Percentiles rank a stretch among this genome's conserved stretches.
phyloP scores from a whole-genome alignment of 2,888 invertebrate genomes.

The Chaetogeoica ovagalla region DNA sequence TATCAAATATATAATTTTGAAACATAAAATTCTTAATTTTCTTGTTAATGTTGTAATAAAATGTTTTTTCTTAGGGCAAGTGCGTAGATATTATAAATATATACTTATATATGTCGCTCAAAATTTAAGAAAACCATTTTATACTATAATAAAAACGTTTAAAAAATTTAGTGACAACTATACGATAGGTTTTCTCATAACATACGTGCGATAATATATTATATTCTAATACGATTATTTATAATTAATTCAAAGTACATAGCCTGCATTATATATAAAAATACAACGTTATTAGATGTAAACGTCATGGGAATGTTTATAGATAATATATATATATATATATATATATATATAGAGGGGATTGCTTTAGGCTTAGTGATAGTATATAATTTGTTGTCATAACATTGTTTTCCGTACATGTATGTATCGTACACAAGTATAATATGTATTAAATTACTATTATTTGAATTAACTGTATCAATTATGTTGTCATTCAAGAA shows the following conservation, averaged over 20 bases:
- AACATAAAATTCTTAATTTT: too few relatives aligned
- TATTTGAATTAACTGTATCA: constrained; percentile 50
- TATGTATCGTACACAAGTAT: constrained; percentile 3
- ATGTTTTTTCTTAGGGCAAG: too few relatives aligned
- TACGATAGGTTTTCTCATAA: background rate
- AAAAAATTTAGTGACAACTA: background rate
- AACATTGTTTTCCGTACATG: constrained; percentile 35
- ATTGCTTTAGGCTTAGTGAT: constrained; percentile 41
- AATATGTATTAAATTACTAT: constrained; percentile 46
- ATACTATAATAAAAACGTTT: background rate
- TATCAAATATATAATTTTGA: background rate
- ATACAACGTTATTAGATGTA: constrained; percentile 16
- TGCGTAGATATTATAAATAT: too few relatives aligned
- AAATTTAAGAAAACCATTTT: too few relatives aligned
- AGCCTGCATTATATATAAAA: background rate
- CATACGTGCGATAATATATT: background rate
- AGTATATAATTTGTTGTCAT: constrained; percentile 46
- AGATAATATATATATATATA: background rate
- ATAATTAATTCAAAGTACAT: constrained; percentile 18
- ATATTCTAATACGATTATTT: constrained; percentile 13
- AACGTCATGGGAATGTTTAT: constrained; percentile 34
- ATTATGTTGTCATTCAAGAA: constrained; percentile 48
- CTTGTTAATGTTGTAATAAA: too few relatives aligned
- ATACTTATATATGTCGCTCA: too few relatives aligned
- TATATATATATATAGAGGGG: background rate